These are phyloP conservation scores for Chrysomela aeneicollis DNA, from an alignment of 2,888 invertebrate genomes.

Conservation along the genomic window DNA sequence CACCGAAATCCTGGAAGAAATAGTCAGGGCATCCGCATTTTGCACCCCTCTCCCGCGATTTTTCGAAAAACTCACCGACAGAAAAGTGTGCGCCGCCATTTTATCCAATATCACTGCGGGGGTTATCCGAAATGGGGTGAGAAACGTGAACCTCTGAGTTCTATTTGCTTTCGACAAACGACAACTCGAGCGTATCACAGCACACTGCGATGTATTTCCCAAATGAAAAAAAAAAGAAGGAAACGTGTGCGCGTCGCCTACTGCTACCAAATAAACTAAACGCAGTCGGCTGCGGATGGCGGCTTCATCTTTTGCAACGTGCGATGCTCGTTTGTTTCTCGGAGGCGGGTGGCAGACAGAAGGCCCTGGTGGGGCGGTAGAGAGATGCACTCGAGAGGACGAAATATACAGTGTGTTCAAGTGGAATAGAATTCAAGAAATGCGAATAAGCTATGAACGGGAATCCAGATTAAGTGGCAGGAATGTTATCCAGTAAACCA, in stretches of 20 bases:
- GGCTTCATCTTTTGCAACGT: constrained; percentile 57
- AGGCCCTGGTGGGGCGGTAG: constrained; percentile 34
- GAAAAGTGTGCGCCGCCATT: constrained; percentile 3
- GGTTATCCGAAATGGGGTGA: constrained; percentile 1
- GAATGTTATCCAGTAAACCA: too few species aligned
- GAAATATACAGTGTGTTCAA: too few species aligned
- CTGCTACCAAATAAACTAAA: constrained; percentile 59
- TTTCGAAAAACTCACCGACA: neutral
- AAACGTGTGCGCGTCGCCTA: constrained; percentile 55
- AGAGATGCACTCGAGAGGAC: constrained; percentile 9
- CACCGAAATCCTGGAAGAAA: too few species aligned
- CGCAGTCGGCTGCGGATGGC: constrained; percentile 49
- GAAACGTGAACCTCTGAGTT: constrained; percentile 9
- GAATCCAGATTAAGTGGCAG: too few species aligned
- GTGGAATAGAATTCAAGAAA: too few species aligned
- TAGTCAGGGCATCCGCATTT: neutral
- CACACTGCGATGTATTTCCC: constrained; percentile 33
- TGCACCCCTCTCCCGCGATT: neutral
- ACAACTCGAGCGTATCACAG: constrained; percentile 26
- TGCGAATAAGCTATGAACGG: too few species aligned
- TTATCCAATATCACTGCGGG: neutral
- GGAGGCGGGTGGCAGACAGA: constrained; percentile 31
- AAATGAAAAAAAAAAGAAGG: constrained; percentile 48
- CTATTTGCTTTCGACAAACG: constrained; percentile 12
- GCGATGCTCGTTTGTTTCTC: constrained; percentile 46